Base-by-base conservation (phyloP, 2,888 invertebrate species). In the Caenorhabditis sp. region DNA sequence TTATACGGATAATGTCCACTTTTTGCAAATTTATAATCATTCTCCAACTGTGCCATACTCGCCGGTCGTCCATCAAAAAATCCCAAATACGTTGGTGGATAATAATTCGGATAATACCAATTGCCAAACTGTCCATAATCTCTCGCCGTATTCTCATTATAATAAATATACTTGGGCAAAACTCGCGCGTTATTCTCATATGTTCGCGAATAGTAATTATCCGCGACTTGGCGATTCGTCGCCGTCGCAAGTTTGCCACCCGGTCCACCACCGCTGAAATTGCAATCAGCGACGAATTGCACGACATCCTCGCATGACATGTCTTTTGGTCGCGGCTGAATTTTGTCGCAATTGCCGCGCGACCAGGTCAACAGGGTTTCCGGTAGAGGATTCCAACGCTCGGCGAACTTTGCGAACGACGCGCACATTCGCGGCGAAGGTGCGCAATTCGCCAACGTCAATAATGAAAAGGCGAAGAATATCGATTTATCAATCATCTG, bases 251-350 rank as follows among this genome's bases (percentile, higher is more conserved):
- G 54, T 43, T 67, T 71, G 50, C 71, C 71, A 1, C 73, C 80
- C 2, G 71, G 71, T 31, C 71, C 71, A 10, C 72, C 68, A 1
- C 64, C 70, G n/a, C 78, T 78, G 62, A 81, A 83, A 54, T 83
- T 78, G 61, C 83, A 83, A 38, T 83, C 83, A 20, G 83, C 67
- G 2, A 82, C 83, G 62, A 83, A 83, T 81, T 83, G 70, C 21
- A 77, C 72, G 14, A 84, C 77, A 60, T 84, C 84, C 25, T 77
- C 81, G 67, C 84, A 84, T 21, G 77, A 72, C 83, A 84, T 83
- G 26, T 78, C 83, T 10, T 62, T 67, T 7, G 84, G 84, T 64
- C 84, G 73, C 17, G 82, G 83, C 43, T 83, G 83, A 59, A 84
- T 77, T 56, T 82, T 82, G 60, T 80, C 80, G 59, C 84, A 84